Percentiles rank a stretch among this genome's conserved stretches.
Conservation (phyloP, 2,888 invertebrate species). For the Andricus quercusramuli region DNA sequence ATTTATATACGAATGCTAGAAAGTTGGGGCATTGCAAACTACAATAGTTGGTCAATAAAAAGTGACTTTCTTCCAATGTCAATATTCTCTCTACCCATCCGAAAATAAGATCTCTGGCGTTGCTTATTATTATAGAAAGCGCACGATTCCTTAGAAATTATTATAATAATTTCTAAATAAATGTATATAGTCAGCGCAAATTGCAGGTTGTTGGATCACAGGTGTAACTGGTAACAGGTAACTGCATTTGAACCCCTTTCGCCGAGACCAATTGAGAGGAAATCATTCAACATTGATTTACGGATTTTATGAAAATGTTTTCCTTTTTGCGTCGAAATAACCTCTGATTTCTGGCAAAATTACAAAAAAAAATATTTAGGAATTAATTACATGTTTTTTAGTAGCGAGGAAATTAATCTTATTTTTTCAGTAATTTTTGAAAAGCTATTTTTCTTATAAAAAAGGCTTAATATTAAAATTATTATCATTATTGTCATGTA, state of each 20-base stretch:
- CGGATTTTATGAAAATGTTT: too few species aligned
- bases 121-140: conserved; percentile 8
- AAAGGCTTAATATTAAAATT: too few species aligned
- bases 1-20: conserved; percentile 17
- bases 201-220: conserved; percentile 56
- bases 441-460: too few species aligned
- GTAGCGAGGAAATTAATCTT: too few species aligned
- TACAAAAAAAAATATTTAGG: too few species aligned
- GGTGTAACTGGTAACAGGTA: conserved; percentile 44
- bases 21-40: conserved; percentile 20
- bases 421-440: too few species aligned
- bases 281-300: conserved; percentile 28
- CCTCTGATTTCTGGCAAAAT: too few species aligned
- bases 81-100: conserved; percentile 26
- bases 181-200: not conserved
- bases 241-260: conserved; percentile 57
- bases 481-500: too few species aligned
- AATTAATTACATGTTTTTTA: too few species aligned
- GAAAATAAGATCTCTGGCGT: not conserved
- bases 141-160: conserved; percentile 1
- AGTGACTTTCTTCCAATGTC: conserved; percentile 28
- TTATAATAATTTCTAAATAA: not conserved
- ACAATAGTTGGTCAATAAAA: not conserved
- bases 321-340: too few species aligned
- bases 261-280: conserved; percentile 53